These are phyloP conservation scores for Brachyrhaphis roseni DNA, from an alignment of 2,797 vertebrate species.

Conservation along the genomic window DNA sequence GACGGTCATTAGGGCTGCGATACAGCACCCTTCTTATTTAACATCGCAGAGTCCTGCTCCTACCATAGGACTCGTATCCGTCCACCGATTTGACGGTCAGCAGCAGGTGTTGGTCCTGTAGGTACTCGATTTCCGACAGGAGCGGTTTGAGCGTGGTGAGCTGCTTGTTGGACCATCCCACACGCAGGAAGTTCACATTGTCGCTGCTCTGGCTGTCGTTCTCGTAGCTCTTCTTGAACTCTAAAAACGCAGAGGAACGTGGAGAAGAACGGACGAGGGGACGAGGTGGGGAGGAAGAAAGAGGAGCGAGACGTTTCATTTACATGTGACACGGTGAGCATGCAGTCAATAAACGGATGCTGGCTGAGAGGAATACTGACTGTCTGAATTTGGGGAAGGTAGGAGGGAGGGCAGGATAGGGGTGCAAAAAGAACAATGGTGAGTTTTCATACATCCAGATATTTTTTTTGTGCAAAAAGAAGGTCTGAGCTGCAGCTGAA, in stretches of 20 bases:
- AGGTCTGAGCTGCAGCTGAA: neutral
- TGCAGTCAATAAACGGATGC: slow-evolving; percentile 51
- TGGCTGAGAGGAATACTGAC: slow-evolving; percentile 71
- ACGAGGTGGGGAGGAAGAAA: slow-evolving; percentile 35
- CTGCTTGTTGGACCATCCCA: slow-evolving; percentile 95
- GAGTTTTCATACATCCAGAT: slow-evolving; percentile 41
- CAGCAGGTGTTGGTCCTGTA: slow-evolving; percentile 96
- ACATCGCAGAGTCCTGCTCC: neutral
- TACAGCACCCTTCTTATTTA: neutral
- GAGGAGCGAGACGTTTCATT: slow-evolving; percentile 48
- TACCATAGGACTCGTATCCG: slow-evolving; percentile 96
- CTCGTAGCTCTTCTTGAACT: slow-evolving; percentile 97
- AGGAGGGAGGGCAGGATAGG: slow-evolving; percentile 12
- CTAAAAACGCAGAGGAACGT: slow-evolving; percentile 68
- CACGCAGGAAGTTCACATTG: slow-evolving; percentile 95
- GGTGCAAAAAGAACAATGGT: slow-evolving; percentile 41
- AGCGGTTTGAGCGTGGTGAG: slow-evolving; percentile 95
- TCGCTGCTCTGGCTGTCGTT: slow-evolving; percentile 97
- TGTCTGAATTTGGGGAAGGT: slow-evolving; percentile 54
- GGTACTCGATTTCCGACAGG: slow-evolving; percentile 94
- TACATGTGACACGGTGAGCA: slow-evolving; percentile 32
- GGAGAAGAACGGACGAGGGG: slow-evolving; percentile 1
- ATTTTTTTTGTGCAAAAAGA: neutral
- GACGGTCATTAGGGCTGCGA: slow-evolving; percentile 2
- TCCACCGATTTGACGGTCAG: slow-evolving; percentile 96